Evolutionary conservation across 2,888 invertebrate genomes (phyloP).

Genomic region (Helobdella robusta): DNA sequence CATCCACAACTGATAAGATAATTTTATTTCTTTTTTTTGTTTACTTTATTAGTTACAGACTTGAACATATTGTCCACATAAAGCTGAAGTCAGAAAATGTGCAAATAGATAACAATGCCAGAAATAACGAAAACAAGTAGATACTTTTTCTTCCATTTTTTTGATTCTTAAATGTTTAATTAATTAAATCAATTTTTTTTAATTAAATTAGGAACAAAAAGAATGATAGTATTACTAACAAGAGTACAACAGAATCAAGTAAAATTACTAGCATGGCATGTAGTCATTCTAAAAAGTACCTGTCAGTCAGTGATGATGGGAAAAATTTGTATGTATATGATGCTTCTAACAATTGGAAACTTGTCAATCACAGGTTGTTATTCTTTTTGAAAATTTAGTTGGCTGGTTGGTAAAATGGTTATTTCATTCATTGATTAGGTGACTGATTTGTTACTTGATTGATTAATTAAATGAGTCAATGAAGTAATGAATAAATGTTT

Average conservation of each 20-base stretch:
- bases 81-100: too few relatives aligned
- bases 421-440: not conserved
- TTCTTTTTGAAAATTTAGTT: too few relatives aligned
- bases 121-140: too few relatives aligned
- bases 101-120: too few relatives aligned
- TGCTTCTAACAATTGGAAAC: conserved; percentile 25
- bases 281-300: conserved; percentile 38
- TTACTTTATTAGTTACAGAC: too few relatives aligned
- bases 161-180: too few relatives aligned
- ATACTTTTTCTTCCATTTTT: too few relatives aligned
- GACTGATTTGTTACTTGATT: not conserved
- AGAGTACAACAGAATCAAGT: conserved; percentile 30
- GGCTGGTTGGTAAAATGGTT: not conserved
- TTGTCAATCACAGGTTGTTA: conserved; percentile 19
- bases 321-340: conserved; percentile 41
- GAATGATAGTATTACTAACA: not conserved
- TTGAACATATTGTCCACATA: too few relatives aligned
- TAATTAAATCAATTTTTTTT: too few relatives aligned
- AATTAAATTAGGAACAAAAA: too few relatives aligned
- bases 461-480: not conserved
- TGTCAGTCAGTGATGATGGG: conserved; percentile 41
- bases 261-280: conserved; percentile 38
- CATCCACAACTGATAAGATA: too few relatives aligned
- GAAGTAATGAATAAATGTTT: not conserved
- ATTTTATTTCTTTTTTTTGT: too few relatives aligned